Evolutionary conservation across 2,113 vertebrate species (phyloP).

Genomic region (Columba janthina): DNA sequence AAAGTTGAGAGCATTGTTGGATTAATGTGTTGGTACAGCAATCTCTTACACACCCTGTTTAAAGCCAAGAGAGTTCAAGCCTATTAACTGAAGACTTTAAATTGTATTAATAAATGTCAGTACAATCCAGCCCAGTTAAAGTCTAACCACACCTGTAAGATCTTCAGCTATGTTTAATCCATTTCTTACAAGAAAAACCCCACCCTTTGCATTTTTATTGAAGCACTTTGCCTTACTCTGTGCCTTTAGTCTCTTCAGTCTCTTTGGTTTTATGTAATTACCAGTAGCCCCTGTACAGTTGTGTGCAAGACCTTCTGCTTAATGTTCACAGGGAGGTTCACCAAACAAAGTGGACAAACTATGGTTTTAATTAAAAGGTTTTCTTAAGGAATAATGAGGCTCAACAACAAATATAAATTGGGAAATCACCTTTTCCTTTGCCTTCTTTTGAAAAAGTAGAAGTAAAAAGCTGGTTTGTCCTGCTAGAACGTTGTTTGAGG

Average conservation of each 20-base stretch:
- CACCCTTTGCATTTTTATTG: not conserved
- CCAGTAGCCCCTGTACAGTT: not conserved
- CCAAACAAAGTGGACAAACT: not conserved
- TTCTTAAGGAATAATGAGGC: not conserved
- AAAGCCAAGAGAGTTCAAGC: slow-evolving; percentile 7
- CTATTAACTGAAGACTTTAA: slow-evolving; percentile 25
- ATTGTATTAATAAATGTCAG: slow-evolving; percentile 9
- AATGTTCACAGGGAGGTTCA: not conserved
- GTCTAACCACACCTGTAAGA: slow-evolving; percentile 21
- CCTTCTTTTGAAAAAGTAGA: not conserved
- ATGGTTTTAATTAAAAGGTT: not conserved
- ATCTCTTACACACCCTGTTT: not conserved
- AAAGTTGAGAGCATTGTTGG: not conserved
- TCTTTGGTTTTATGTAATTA: not conserved
- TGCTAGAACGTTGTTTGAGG: not conserved
- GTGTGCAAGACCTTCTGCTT: slow-evolving; percentile 30
- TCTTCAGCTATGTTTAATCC: not conserved
- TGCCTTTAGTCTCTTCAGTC: not conserved
- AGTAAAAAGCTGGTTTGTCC: not conserved
- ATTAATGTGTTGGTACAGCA: not conserved
- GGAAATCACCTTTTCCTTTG: not conserved
- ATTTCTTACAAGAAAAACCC: not conserved
- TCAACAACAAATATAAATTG: not conserved
- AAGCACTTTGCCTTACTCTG: not conserved
- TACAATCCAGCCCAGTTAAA: not conserved